Percentiles rank a stretch among this genome's conserved stretches.
These are phyloP conservation scores for Xerus inauris DNA, from an alignment of 2,113 vertebrate species.

Conservation along the genomic window DNA sequence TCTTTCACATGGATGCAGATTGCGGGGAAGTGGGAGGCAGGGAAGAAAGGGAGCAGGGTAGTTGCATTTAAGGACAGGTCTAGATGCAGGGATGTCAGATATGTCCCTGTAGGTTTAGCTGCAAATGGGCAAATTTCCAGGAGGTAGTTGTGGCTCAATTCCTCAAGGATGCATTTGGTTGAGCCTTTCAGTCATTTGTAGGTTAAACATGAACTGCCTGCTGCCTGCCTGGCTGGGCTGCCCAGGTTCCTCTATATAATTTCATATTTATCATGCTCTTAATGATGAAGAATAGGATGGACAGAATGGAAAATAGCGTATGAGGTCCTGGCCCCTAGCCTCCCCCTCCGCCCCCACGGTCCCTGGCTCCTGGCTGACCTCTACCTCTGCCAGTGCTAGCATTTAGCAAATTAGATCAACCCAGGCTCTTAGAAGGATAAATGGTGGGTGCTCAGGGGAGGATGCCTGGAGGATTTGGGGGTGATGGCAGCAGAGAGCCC, in stretches of 20 bases:
- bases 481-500: not conserved
- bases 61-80: not conserved
- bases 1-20: not conserved
- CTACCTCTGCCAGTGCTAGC: not conserved
- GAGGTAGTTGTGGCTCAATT: not conserved
- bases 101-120: not conserved
- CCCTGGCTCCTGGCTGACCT: not conserved
- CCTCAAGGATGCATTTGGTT: not conserved
- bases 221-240: not conserved
- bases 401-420: constrained; percentile 54
- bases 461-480: not conserved
- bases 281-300: not conserved
- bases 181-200: not conserved
- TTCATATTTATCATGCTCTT: constrained; percentile 24
- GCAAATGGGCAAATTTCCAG: not conserved
- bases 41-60: not conserved
- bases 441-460: not conserved
- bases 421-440: not conserved
- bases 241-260: constrained; percentile 3
- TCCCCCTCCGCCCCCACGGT: not conserved
- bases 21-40: not conserved
- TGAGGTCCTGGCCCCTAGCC: constrained; percentile 16
- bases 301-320: not conserved
- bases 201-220: not conserved
- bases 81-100: not conserved